These are phyloP conservation scores for Serripes groenlandicus DNA, from an alignment of 2,888 invertebrate genomes.

Conservation along the genomic window DNA sequence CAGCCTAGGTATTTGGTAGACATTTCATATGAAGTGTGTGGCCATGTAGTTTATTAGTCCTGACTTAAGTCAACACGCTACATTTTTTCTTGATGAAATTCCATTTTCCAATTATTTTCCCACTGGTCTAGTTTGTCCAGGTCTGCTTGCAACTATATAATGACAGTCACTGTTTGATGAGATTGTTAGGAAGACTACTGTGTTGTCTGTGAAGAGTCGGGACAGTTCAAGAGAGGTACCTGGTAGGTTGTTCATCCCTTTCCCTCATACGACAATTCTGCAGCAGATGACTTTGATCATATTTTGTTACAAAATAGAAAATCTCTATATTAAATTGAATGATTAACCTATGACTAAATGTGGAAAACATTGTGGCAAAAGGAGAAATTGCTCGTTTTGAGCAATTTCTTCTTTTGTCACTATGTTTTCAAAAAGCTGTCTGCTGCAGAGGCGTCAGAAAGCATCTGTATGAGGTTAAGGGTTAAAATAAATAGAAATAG, in stretches of 20 bases:
- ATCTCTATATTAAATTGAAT: too few species aligned
- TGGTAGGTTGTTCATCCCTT: constrained; percentile 1
- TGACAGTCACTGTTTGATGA: too few species aligned
- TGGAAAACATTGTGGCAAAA: too few species aligned
- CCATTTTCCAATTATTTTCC: constrained; percentile 5
- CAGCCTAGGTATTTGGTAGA: not conserved
- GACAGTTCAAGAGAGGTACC: not conserved
- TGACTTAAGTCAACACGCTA: not conserved
- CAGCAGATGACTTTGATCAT: too few species aligned
- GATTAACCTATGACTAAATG: too few species aligned
- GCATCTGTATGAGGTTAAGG: too few species aligned
- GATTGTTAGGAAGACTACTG: not conserved
- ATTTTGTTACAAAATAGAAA: too few species aligned
- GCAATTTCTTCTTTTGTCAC: too few species aligned
- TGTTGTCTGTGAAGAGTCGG: not conserved
- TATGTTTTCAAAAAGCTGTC: too few species aligned
- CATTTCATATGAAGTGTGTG: not conserved
- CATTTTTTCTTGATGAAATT: not conserved
- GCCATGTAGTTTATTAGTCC: not conserved
- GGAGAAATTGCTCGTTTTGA: too few species aligned
- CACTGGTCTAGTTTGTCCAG: not conserved
- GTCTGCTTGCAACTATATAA: constrained; percentile 7
- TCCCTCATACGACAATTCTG: too few species aligned
- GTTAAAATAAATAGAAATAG: constrained; percentile 18
- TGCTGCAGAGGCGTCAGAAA: too few species aligned